Conservation (phyloP, 2,888 invertebrate species). For the Ichneumon xanthorius region DNA sequence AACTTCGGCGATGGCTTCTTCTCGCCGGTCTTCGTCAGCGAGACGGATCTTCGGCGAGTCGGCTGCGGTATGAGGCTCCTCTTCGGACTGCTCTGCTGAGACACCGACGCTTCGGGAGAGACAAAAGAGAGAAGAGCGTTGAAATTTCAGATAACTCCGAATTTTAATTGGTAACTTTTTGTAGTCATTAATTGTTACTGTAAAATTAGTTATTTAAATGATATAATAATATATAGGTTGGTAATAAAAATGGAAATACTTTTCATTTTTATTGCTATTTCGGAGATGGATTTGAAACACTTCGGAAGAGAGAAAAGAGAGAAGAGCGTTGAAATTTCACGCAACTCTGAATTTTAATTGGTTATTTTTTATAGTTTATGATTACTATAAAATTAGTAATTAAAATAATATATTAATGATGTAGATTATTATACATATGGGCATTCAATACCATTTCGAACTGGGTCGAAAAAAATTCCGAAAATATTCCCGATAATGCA, state of each 20-base stretch:
- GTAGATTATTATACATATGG: no score
- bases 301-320: constrained; percentile 54
- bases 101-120: constrained; percentile 76
- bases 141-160: neutral
- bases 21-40: constrained; percentile 75
- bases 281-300: constrained; percentile 54
- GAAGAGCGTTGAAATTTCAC: neutral
- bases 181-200: no score
- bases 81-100: constrained; percentile 82
- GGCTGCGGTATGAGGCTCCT: constrained; percentile 82
- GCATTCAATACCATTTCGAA: no score
- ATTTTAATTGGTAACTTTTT: neutral
- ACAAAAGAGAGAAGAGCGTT: neutral
- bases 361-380: no score
- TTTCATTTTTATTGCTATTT: no score
- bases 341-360: neutral
- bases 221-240: no score
- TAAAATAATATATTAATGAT: no score
- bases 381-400: no score
- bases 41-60: constrained; percentile 77
- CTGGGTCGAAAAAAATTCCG: no score
- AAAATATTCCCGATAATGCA: no score
- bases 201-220: no score
- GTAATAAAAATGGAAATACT: no score
- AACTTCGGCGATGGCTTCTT: constrained; percentile 76